Evolutionary conservation across 2,888 invertebrate species (phyloP).

Genomic region (Leucoma salicis): DNA sequence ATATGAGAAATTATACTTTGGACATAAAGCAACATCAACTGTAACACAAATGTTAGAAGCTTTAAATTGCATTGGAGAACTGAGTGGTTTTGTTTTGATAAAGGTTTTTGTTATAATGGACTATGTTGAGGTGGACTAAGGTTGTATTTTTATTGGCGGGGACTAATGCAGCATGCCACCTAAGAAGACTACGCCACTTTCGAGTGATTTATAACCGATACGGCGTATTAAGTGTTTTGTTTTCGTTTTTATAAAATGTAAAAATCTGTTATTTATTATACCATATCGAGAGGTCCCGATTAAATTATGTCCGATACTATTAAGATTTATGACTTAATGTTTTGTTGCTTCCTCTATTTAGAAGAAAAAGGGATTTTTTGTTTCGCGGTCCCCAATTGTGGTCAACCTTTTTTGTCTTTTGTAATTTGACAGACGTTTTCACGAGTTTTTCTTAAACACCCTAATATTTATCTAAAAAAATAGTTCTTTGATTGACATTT

Average conservation of each 20-base stretch:
- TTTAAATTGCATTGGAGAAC: slow-evolving; percentile 13
- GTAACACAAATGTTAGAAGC: neutral
- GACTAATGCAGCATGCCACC: slow-evolving; percentile 63
- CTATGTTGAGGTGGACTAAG: slow-evolving; percentile 7
- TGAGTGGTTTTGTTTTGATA: slow-evolving; percentile 5
- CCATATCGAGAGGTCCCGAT: slow-evolving; percentile 77
- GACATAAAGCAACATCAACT: slow-evolving; percentile 19
- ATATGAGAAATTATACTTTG: slow-evolving; percentile 47
- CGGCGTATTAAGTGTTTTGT: slow-evolving; percentile 78
- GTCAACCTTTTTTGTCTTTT: slow-evolving; percentile 28
- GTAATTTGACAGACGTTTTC: slow-evolving; percentile 29
- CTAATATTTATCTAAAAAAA: no score
- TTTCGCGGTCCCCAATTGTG: slow-evolving; percentile 29
- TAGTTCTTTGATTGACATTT: no score
- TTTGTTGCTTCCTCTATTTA: slow-evolving; percentile 61
- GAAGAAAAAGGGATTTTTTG: slow-evolving; percentile 45
- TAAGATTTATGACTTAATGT: slow-evolving; percentile 68
- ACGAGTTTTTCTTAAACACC: no score
- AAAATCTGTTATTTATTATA: slow-evolving; percentile 79
- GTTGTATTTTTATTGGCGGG: slow-evolving; percentile 20
- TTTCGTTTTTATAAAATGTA: slow-evolving; percentile 72
- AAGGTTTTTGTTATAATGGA: slow-evolving; percentile 5
- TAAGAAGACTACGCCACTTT: slow-evolving; percentile 76
- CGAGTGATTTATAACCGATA: slow-evolving; percentile 78
- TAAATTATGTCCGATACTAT: slow-evolving; percentile 76